Evolutionary conservation across 2,888 invertebrate species (phyloP), one percentile per base, ranked within the genome.

Genomic region (Odontothrips loti): DNA sequence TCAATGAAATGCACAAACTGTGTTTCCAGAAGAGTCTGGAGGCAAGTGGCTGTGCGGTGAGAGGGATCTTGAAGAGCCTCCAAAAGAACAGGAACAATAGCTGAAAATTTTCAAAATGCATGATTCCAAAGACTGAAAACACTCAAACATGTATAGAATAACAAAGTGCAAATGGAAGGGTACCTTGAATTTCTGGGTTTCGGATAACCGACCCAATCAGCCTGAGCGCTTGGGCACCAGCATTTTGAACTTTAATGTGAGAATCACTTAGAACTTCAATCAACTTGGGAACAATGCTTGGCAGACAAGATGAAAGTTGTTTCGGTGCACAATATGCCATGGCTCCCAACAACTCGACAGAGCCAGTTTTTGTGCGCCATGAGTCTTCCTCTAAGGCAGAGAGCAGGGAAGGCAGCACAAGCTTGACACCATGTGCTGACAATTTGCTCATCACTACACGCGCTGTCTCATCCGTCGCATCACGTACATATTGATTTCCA

Each of bases 251-350:
- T 88, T 96, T 96, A 86, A 95, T 94, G 87, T 99, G 99, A 0
- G 99, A 98, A 89, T 99, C 99, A 83, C 97, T 96, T 80, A 99
- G 90, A 58, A 98, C 96, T 88, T 98, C 98, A 83, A 98, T 98
- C 68, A 99, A 90, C 86, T 97, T 97, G 27, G 99, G 99, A 82
- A 99, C 99, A 87, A 99, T 99, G 87, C 94, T 96, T 2, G 99
- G 99, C 85, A 99, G 90, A 87, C 99, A 99, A 0, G 98, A 97
- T 8, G 98, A 98, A 83, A 99, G 89, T 88, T 99, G 99, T 87
- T 98, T 98, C 0, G 99, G 99, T 0, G 99, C 99, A 88, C 99
- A 99, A 89, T 94, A 98, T 0, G 99, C 98, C 98, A 99, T 99
- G 17, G 98, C 96, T 15, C 99, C 98, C 47, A 99, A 90, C 81